Percentiles rank a stretch among this genome's conserved stretches.
These are phyloP conservation scores for Macroglossus sobrinus DNA, from an alignment of 2,113 vertebrate species.

Conservation along the genomic window DNA sequence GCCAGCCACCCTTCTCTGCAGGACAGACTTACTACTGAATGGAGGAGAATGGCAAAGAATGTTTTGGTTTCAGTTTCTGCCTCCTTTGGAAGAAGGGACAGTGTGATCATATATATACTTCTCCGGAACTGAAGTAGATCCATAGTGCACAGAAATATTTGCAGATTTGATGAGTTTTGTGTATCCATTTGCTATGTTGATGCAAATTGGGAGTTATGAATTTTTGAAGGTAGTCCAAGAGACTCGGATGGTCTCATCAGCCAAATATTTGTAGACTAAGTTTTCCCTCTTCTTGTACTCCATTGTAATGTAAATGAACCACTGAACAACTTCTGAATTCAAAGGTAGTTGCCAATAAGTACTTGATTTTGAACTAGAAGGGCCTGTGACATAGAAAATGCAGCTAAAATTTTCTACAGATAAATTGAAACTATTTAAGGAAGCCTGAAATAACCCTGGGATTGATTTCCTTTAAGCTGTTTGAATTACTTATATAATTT, in stretches of 20 bases:
- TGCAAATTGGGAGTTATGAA: not conserved
- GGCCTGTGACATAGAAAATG: not conserved
- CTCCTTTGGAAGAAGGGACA: not conserved
- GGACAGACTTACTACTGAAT: not conserved
- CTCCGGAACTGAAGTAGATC: not conserved
- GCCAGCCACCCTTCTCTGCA: not conserved
- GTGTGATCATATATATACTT: not conserved
- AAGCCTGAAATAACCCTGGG: not conserved
- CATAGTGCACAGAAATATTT: not conserved
- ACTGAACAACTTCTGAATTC: not conserved
- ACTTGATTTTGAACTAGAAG: conserved; percentile 27
- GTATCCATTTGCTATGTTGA: conserved; percentile 7
- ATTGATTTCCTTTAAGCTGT: not conserved
- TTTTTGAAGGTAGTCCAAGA: not conserved
- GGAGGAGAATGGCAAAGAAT: not conserved
- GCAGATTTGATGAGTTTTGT: not conserved
- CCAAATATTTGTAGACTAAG: not conserved
- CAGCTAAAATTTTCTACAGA: not conserved
- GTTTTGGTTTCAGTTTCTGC: not conserved
- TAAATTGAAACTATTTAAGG: not conserved
- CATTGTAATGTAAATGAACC: not conserved
- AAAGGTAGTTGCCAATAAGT: not conserved
- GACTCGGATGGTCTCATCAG: not conserved
- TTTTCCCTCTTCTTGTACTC: not conserved
- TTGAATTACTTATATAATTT: not conserved